Conservation (phyloP, 2,113 vertebrate genomes). For the Megaceryle maxima region DNA sequence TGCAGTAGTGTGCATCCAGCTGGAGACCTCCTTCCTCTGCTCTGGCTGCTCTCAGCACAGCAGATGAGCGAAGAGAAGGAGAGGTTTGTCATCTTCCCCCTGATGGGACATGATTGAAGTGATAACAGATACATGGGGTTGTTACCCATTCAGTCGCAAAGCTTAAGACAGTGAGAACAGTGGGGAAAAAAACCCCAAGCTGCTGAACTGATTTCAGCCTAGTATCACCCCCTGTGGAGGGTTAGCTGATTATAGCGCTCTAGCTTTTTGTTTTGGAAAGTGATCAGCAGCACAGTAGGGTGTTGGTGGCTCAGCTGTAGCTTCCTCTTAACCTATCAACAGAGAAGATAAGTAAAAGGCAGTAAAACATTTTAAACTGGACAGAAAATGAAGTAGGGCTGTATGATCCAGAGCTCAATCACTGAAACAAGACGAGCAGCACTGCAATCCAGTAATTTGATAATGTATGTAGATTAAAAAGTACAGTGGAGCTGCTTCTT, state of each 20-base stretch:
- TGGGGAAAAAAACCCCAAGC: background rate
- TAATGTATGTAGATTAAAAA: background rate
- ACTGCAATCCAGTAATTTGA: background rate
- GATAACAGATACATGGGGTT: background rate
- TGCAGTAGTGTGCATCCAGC: background rate
- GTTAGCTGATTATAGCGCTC: background rate
- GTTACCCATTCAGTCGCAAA: background rate
- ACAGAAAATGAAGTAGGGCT: background rate
- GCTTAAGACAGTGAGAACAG: background rate
- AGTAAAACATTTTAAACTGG: background rate
- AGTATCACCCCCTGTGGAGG: background rate
- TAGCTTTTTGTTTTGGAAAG: background rate
- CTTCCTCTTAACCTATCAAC: background rate
- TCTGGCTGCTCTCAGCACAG: background rate
- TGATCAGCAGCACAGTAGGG: background rate
- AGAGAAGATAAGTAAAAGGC: background rate
- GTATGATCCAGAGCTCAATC: background rate
- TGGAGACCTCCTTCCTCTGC: background rate
- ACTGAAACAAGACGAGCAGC: background rate
- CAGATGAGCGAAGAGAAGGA: background rate
- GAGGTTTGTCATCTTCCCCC: background rate
- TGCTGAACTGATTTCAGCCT: background rate
- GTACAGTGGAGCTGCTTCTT: background rate
- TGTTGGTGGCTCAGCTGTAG: background rate
- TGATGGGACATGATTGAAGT: accelerated